Conservation (phyloP, 1,140 invertebrate species). For the Thaumatotibia leucotreta region DNA sequence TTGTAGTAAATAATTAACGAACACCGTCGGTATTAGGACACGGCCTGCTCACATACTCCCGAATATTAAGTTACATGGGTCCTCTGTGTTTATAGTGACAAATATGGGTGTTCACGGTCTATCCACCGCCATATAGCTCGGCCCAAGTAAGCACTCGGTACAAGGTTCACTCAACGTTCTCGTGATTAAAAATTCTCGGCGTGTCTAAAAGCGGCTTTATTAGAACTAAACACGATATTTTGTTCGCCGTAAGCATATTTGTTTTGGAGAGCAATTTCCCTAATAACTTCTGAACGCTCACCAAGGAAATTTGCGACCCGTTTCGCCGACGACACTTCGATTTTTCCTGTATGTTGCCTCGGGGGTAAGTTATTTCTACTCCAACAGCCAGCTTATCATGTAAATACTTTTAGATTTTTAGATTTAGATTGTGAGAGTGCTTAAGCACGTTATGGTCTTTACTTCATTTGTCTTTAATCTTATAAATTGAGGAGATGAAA, state of each 20-base stretch:
- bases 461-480: neutral
- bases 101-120: slow-evolving; percentile 29
- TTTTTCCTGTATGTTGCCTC: slow-evolving; percentile 31
- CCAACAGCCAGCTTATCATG: neutral
- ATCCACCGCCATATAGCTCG: slow-evolving; percentile 13
- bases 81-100: slow-evolving; percentile 38
- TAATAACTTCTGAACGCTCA: slow-evolving; percentile 35
- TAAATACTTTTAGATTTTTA: neutral
- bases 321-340: slow-evolving; percentile 29
- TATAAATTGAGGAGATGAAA: neutral
- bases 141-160: slow-evolving; percentile 11
- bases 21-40: slow-evolving; percentile 34
- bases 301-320: slow-evolving; percentile 37
- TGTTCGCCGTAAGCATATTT: slow-evolving; percentile 23
- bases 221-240: slow-evolving; percentile 25
- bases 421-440: neutral
- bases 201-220: slow-evolving; percentile 18
- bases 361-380: slow-evolving; percentile 22
- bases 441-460: neutral
- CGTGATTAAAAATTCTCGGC: slow-evolving; percentile 28
- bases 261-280: slow-evolving; percentile 37
- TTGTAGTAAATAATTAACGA: slow-evolving; percentile 49
- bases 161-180: slow-evolving; percentile 19
- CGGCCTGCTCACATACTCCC: slow-evolving; percentile 22
- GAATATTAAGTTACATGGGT: slow-evolving; percentile 9